phyloP scores from a whole-genome alignment of 1,140 invertebrate genomes.

The Apis laboriosa region DNA sequence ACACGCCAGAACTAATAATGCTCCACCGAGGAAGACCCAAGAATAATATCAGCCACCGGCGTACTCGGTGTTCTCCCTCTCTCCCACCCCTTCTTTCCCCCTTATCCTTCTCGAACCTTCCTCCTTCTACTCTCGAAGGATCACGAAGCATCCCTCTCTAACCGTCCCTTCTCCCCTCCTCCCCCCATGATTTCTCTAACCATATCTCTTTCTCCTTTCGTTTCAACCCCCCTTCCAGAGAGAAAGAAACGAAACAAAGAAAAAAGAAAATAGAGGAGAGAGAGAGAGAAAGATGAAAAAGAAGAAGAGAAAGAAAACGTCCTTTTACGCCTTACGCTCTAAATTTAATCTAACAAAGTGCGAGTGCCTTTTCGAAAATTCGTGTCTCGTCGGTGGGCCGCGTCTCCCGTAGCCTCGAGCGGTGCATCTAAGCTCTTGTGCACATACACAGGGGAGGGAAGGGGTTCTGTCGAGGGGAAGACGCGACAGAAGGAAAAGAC shows the following conservation, averaged over 20 bases:
- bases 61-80: constrained; percentile 53
- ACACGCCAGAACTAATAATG: constrained; percentile 81
- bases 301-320: constrained; percentile 22
- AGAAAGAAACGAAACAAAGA: too few species aligned
- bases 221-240: too few species aligned
- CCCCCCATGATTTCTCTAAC: too few species aligned
- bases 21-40: constrained; percentile 77
- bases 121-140: constrained; percentile 34
- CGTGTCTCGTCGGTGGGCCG: constrained; percentile 51
- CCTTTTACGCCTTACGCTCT: constrained; percentile 53
- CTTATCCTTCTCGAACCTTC: background rate
- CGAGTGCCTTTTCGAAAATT: constrained; percentile 59
- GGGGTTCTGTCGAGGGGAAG: constrained; percentile 9
- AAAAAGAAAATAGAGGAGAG: too few species aligned
- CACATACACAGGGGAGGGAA: background rate
- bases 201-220: too few species aligned
- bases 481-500: constrained; percentile 29
- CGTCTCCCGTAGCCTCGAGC: background rate
- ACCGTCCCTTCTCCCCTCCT: constrained; percentile 21
- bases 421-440: constrained; percentile 29
- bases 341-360: constrained; percentile 63
- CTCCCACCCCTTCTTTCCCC: constrained; percentile 22
- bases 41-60: constrained; percentile 79
- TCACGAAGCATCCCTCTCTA: background rate
- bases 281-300: background rate